phyloP scores from a whole-genome alignment of 2,888 invertebrate species.

The Vanessa cardui region DNA sequence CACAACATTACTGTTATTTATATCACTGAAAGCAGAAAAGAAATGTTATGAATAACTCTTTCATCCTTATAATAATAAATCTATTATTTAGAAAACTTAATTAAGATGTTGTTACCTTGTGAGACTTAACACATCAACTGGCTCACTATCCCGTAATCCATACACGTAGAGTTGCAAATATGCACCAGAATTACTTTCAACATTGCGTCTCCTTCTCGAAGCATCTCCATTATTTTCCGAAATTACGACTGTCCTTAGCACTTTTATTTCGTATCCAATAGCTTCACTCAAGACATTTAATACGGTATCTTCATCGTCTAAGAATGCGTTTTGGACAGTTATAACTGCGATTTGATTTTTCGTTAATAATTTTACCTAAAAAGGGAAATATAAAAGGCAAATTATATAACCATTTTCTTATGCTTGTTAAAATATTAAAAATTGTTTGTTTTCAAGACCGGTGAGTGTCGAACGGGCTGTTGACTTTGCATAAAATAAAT shows the following conservation, averaged over 20 bases:
- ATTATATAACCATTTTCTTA: background rate
- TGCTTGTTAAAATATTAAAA: background rate
- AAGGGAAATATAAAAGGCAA: slow-evolving; percentile 34
- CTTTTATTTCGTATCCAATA: slow-evolving; percentile 68
- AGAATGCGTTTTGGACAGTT: slow-evolving; percentile 63
- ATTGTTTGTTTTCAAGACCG: slow-evolving; percentile 32
- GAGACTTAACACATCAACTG: slow-evolving; percentile 59
- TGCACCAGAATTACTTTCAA: slow-evolving; percentile 46
- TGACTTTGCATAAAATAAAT: slow-evolving; percentile 41
- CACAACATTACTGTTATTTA: slow-evolving; percentile 54
- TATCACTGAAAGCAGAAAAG: slow-evolving; percentile 60
- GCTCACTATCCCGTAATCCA: slow-evolving; percentile 62
- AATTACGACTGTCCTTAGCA: slow-evolving; percentile 66
- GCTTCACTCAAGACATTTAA: slow-evolving; percentile 57
- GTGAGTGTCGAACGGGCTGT: slow-evolving; percentile 37
- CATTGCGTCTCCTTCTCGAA: slow-evolving; percentile 50
- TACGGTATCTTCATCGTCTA: slow-evolving; percentile 64
- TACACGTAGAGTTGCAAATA: slow-evolving; percentile 67
- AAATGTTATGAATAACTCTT: background rate
- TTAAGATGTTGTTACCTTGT: slow-evolving; percentile 50
- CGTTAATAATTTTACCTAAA: slow-evolving; percentile 73
- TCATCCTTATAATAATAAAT: no score
- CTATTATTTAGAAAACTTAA: no score
- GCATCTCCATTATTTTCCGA: slow-evolving; percentile 46
- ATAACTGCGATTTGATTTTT: slow-evolving; percentile 69